Base-by-base conservation (phyloP, 2,888 invertebrate genomes). In the Melinaea menophilus region DNA sequence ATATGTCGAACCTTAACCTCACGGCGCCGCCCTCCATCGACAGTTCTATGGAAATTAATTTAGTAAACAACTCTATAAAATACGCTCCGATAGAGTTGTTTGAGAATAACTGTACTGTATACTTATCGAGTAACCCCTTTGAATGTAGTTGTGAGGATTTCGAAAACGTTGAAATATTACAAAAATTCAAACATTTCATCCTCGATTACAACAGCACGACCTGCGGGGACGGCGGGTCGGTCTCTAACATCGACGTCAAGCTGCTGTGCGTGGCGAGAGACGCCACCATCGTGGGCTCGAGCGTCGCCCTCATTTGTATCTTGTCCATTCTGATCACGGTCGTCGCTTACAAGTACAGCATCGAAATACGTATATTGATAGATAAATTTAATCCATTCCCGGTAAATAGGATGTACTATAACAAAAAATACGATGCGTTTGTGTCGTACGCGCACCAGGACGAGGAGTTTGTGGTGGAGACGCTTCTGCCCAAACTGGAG, bases 401-500 rank as follows among this genome's bases (percentile, higher is more conserved):
- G 66, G 0, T 73, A 72, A 72, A 72, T 4, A 65, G 70, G 3
- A 35, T 66, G 1, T 75, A 74, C 70, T 69, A 75, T 1, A 74
- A 72, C 71, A 72, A 72, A 12, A 47, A 46, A n/a, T 96, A 94
- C 79, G 96, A 97, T 79, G 95, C 95, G 0, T 97, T 97, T 79
- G 90, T 97, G 60, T 95, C 96, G 69, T 96, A 94, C 78, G 94
- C 95, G 0, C 94, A 95, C 75, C 92, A 93, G 76, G 96, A 97
- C 77, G 94, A 94, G 72, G 91, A 92, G 2, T 94, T 95, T 73
- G 93, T 96, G 0, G 84, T 92, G 0, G 91, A 93, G 33, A 88
- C 93, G 61, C 77, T 97, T 45, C 88, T 95, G n/a, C 92, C 94
- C 0, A 91, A 91, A n/a, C 82, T 96, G 46, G 80, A 63, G 92